phyloP scores from a whole-genome alignment of 1,140 invertebrate genomes.

The Trichonephila clavata region DNA sequence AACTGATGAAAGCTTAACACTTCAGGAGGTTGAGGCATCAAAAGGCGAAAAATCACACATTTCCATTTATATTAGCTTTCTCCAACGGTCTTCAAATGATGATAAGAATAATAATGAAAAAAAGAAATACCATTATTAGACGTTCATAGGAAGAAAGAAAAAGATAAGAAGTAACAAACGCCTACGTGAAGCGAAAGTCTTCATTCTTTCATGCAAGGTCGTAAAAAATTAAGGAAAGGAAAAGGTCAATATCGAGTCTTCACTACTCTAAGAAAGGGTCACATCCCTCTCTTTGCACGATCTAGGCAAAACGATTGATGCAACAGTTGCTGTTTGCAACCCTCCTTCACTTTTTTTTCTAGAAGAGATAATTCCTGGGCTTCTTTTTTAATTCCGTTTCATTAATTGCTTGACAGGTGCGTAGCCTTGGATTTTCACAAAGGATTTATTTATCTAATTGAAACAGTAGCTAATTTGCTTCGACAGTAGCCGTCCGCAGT shows the following conservation, averaged over 20 bases:
- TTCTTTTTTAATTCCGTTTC: constrained; percentile 27
- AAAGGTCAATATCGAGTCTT: constrained; percentile 38
- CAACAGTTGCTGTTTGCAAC: constrained; percentile 22
- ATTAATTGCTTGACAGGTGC: constrained; percentile 69
- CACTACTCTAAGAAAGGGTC: background rate
- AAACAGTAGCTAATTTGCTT: constrained; percentile 62
- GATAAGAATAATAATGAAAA: background rate
- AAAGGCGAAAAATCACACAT: constrained; percentile 46
- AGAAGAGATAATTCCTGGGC: constrained; percentile 26
- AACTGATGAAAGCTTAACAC: constrained; percentile 23
- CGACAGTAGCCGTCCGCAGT: constrained; percentile 17
- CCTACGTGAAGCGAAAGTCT: constrained; percentile 47
- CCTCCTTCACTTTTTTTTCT: background rate
- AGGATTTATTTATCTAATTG: constrained; percentile 42
- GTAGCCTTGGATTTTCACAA: constrained; percentile 63
- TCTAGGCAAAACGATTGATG: background rate
- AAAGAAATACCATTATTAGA: constrained; percentile 9
- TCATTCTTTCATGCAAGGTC: constrained; percentile 53
- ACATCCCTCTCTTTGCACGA: constrained; percentile 39
- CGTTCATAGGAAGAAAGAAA: background rate
- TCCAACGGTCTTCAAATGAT: constrained; percentile 39
- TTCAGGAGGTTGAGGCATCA: background rate
- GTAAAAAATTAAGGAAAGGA: constrained; percentile 61
- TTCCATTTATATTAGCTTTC: constrained; percentile 64
- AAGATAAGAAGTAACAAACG: constrained; percentile 55